Conservation (phyloP, 2,113 vertebrate species). For the Phylloscopus trochilus region DNA sequence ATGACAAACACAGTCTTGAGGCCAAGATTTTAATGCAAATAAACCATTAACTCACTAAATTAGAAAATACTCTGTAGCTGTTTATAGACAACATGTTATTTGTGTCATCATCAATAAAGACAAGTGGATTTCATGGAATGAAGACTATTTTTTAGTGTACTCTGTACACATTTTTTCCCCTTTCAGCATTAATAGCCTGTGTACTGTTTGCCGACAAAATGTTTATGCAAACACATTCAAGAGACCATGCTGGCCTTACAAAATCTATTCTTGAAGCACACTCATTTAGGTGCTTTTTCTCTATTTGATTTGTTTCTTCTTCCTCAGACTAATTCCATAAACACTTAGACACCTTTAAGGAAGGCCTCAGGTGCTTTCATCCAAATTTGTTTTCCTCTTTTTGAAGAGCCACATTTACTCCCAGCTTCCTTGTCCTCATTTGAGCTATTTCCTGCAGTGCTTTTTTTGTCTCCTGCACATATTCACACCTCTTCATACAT, state of each 20-base stretch:
- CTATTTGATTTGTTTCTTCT: not conserved
- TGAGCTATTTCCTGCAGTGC: not conserved
- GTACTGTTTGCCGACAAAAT: not conserved
- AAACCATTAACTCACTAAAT: not conserved
- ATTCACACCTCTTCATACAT: not conserved
- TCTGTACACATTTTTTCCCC: not conserved
- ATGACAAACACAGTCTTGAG: not conserved
- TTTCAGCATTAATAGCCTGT: not conserved
- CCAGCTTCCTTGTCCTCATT: not conserved
- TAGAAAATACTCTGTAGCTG: not conserved
- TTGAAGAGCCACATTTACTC: not conserved
- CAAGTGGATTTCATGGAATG: not conserved
- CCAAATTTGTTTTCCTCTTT: not conserved
- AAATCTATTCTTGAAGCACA: not conserved
- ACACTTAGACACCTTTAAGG: not conserved
- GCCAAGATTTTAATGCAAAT: not conserved
- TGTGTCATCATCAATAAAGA: not conserved
- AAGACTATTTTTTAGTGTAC: not conserved
- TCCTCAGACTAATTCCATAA: not conserved
- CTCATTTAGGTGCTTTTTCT: not conserved
- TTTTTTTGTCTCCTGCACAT: not conserved
- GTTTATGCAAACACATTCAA: not conserved
- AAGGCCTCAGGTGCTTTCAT: not conserved
- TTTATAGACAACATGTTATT: not conserved
- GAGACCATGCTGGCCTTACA: not conserved